Base-by-base conservation (phyloP, 2,888 invertebrate genomes). In the Ophonus ardosiacus region DNA sequence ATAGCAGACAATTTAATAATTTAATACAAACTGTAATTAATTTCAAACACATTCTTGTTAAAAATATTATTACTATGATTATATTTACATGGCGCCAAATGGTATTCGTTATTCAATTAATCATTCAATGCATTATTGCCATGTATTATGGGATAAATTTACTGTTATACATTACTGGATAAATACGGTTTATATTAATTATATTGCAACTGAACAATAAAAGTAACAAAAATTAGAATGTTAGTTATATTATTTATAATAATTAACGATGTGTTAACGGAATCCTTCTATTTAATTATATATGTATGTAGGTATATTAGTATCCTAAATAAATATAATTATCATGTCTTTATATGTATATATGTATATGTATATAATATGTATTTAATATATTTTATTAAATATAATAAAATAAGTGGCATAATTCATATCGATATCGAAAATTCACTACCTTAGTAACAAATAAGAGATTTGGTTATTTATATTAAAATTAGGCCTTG, bases 21-120 rank as follows among this genome's bases (percentile, higher is more conserved):
- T 74, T 74, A 74, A 74, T 24, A 74, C 51, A 74, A 18, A 51
- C 10, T 74, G 17, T 74, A 43, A 74, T 74, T 74, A 74, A 74
- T 74, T 74, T 17, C 24, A 51, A 21, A 51, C 7, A 43, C 51
- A 74, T 68, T 38, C 68, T 68, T 24, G 6, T 31, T 68, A 68
- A 68, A 63, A 68, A 38, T 68, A 68, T 68, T 38, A 68, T 68
- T 68, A 68, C 10, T 68, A 15, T 68, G n/a, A 68, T 68, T 68
- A 68, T 68, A 68, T 68, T 38, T 68, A 68, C 38, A 38, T 38
- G 13, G 0, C 21, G 68, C 15, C 68, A 68, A 68, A 68, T 68
- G 68, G 68, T n/a, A 68, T 68, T 68, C 68, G 15, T 38, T 24
- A 13, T 38, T 31, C 38, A 68, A 68, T 68, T 68, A 68, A 68